Base-by-base conservation (phyloP, 1,140 invertebrate genomes). In the Zaprionus camerounensis region DNA sequence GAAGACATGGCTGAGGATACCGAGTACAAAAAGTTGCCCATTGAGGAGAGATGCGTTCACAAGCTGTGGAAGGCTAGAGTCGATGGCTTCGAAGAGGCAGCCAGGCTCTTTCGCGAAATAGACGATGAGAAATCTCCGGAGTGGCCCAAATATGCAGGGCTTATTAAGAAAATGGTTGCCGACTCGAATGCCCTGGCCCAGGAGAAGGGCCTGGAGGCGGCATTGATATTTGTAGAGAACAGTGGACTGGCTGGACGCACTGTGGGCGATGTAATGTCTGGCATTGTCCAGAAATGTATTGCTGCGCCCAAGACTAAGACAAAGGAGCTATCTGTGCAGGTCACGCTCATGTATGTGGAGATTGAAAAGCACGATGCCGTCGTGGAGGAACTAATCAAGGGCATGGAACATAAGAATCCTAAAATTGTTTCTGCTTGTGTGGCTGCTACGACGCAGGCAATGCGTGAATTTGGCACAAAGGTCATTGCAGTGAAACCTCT, bases 31-130 rank as follows among this genome's bases (percentile, higher is more conserved):
- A 99, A 99, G 93, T 94, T 99, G 68, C 96, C 98, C 3, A 94
- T 98, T 51, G 98, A 99, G 78, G 98, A 99, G 75, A 95, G 97
- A 93, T 97, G 96, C 93, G 95, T 97, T 17, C 98, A 99, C 92
- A 99, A 99, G 94, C 95, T 96, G 68, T 99, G 98, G 98, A 99
- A 99, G 93, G 98, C 98, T 5, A 94, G 98, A 85, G 94, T 99
- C 0, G 95, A 96, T 88, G 98, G 98, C 1, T 99, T 99, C 88
- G 98, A 99, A 94, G 98, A 99, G 93, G 96, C 97, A 0, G 95
- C 96, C 5, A 99, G 99, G 92, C 93, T 97, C 9, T 99, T 99
- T 93, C 94, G 95, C 55, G 95, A 96, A 78, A 96, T 97, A 71
- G 96, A 96, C 72, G 97, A 99, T 94, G 98, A 99, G 91, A 99